Percentiles rank a stretch among this genome's conserved stretches.
Evolutionary conservation across 2,888 invertebrate species (phyloP).

Genomic region (Apeira syringaria): DNA sequence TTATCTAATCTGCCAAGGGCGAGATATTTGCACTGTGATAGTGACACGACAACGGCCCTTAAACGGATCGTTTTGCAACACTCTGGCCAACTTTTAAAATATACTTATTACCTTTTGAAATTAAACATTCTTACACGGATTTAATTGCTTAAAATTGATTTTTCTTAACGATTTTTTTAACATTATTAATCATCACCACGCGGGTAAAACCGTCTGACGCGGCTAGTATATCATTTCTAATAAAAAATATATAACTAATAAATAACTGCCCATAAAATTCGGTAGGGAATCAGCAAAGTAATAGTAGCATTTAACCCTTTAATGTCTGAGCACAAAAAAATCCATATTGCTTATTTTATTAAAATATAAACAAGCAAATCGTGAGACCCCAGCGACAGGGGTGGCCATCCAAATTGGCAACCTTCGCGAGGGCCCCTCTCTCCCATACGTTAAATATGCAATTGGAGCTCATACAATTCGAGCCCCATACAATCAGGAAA

Average conservation of each 20-base stretch:
- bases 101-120: not conserved
- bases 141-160: too few species aligned
- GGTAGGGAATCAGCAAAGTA: slow-evolving; percentile 2
- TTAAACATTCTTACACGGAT: too few species aligned
- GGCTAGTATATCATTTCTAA: too few species aligned
- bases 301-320: slow-evolving; percentile 16
- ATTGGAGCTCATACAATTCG: slow-evolving; percentile 73
- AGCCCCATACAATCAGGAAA: slow-evolving; percentile 75
- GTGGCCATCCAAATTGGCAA: slow-evolving; percentile 71
- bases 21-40: slow-evolving; percentile 80
- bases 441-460: slow-evolving; percentile 80
- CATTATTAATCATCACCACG: too few species aligned
- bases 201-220: too few species aligned
- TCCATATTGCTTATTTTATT: slow-evolving; percentile 52
- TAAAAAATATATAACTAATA: not conserved
- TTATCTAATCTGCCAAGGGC: slow-evolving; percentile 76
- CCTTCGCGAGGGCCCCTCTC: slow-evolving; percentile 71
- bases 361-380: slow-evolving; percentile 65
- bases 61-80: slow-evolving; percentile 59
- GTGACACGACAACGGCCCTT: slow-evolving; percentile 65
- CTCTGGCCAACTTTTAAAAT: slow-evolving; percentile 24
- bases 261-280: not conserved
- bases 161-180: too few species aligned
- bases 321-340: slow-evolving; percentile 20
- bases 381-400: slow-evolving; percentile 46